phyloP scores from a whole-genome alignment of 1,140 invertebrate genomes.

The Tetraneura akinire region DNA sequence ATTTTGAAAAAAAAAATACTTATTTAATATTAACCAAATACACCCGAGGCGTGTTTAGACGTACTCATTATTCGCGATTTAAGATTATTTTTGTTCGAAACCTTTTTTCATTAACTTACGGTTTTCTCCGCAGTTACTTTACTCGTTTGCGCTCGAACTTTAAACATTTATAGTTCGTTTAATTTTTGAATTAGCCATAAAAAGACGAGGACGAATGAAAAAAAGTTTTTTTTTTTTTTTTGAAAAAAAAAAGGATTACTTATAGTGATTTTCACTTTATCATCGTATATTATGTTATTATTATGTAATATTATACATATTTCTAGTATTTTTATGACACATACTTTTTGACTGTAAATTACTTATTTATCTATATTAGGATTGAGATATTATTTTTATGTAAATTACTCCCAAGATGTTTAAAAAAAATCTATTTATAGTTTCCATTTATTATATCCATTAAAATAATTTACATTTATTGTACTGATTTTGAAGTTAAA shows the following conservation, averaged over 20 bases:
- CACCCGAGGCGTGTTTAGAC: neutral
- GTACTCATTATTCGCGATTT: conserved; percentile 29
- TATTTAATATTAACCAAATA: neutral
- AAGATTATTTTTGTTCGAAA: neutral
- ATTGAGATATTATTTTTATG: neutral
- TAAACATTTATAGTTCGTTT: neutral
- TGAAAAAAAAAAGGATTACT: neutral
- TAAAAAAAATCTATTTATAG: neutral
- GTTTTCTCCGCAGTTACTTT: neutral
- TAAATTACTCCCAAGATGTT: neutral
- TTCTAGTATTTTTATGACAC: too few relatives aligned
- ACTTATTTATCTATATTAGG: neutral
- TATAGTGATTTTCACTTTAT: neutral
- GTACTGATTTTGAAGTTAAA: neutral
- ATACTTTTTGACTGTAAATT: neutral
- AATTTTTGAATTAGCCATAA: conserved; percentile 4
- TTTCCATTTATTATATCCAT: conserved; percentile 11
- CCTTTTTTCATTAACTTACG: neutral
- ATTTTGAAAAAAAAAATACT: neutral
- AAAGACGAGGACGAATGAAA: neutral
- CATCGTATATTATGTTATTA: neutral
- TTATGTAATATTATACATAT: too few relatives aligned
- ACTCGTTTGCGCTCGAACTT: neutral
- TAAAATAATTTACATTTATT: conserved; percentile 19
- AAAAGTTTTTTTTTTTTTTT: too few relatives aligned